Conservation (phyloP, 2,888 invertebrate species). For the Sarcophaga rosellei region DNA sequence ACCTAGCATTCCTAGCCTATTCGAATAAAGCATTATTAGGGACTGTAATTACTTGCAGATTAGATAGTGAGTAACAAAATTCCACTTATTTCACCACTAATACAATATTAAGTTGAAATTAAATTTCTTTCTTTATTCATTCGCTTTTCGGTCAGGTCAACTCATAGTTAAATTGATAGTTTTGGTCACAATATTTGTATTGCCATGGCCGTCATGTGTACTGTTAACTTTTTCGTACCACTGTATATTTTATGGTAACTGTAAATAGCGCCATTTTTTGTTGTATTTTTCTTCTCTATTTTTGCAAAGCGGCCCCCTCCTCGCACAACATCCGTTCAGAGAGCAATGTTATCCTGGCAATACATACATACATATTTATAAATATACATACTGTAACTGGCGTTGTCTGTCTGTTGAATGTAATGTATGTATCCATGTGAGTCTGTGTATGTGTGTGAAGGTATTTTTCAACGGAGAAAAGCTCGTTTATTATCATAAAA, state of each 20-base stretch:
- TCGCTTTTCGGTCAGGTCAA: no score
- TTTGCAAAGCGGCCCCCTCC: constrained; percentile 27
- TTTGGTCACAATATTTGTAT: no score
- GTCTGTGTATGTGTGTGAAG: constrained; percentile 39
- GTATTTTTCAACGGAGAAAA: constrained; percentile 80
- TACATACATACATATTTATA: constrained; percentile 32
- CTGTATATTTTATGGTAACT: constrained; percentile 35
- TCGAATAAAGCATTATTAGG: no score
- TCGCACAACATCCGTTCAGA: constrained; percentile 36
- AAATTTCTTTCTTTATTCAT: no score
- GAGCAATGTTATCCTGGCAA: constrained; percentile 2
- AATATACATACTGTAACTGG: constrained; percentile 32
- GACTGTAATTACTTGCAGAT: no score
- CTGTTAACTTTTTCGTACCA: constrained; percentile 17
- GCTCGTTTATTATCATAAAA: constrained; percentile 82
- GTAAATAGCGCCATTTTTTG: constrained; percentile 56
- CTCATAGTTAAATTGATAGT: no score
- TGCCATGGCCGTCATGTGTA: background rate
- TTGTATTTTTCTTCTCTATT: background rate
- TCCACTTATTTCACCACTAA: no score
- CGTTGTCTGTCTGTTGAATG: constrained; percentile 11
- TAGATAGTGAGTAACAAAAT: no score
- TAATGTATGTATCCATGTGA: constrained; percentile 2
- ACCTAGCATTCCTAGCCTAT: no score
- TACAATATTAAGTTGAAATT: no score